A percentile compares a stretch with the other conserved stretches of the same genome.
Evolutionary conservation across 2,888 invertebrate species (phyloP).

Genomic region (Agonopterix arenella): DNA sequence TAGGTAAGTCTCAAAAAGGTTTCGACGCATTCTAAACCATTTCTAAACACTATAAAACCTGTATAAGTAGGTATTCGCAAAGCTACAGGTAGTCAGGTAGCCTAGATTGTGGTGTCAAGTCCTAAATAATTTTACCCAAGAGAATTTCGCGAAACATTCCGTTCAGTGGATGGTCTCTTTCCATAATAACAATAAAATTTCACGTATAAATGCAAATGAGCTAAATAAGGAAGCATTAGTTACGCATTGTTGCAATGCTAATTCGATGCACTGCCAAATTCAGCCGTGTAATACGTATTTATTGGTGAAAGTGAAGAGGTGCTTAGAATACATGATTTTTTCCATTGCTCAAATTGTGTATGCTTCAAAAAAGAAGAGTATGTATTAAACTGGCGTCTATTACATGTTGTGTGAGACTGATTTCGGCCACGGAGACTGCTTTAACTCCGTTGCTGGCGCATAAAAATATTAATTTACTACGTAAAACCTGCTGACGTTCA

Average conservation of each 20-base stretch:
- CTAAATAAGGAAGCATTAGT: conserved; percentile 26
- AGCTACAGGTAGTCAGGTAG: conserved; percentile 15
- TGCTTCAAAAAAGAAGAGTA: no score
- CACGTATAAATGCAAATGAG: conserved; percentile 20
- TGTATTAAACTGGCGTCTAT: no score
- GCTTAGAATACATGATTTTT: no score
- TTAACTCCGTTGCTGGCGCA: no score
- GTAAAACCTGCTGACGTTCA: no score
- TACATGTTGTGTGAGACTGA: no score
- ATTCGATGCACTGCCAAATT: conserved; percentile 19
- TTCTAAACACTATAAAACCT: no score
- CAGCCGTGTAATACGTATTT: conserved; percentile 18
- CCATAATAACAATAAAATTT: conserved; percentile 9
- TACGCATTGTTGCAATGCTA: conserved; percentile 17
- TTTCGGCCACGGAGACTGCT: no score
- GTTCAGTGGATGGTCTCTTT: conserved; percentile 2
- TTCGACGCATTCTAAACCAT: no score
- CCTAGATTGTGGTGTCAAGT: background rate
- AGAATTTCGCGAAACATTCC: background rate
- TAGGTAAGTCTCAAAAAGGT: no score
- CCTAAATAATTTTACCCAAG: background rate
- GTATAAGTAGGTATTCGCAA: conserved; percentile 22
- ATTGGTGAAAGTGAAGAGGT: conserved; percentile 34
- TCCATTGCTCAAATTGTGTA: no score
- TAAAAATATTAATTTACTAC: no score